Percentiles rank a stretch among this genome's conserved stretches.
phyloP scores from a whole-genome alignment of 2,113 vertebrate species.

The Pterocles orientalis region DNA sequence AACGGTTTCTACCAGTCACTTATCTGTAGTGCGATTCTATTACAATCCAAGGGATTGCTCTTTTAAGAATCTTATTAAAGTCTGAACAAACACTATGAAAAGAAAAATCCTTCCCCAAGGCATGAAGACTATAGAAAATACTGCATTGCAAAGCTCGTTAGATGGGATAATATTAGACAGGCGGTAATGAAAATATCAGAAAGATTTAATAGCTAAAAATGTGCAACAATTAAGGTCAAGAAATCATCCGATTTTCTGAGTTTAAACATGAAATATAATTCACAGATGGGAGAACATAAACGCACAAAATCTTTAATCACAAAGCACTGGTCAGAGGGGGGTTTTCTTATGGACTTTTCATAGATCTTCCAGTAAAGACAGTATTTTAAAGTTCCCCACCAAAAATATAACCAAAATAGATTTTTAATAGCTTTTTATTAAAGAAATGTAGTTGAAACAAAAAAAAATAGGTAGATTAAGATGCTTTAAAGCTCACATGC shows the following conservation, averaged over 20 bases:
- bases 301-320: neutral
- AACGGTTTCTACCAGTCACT: neutral
- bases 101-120: slow-evolving; percentile 48
- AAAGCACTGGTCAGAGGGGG: neutral
- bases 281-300: neutral
- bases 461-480: neutral
- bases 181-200: neutral
- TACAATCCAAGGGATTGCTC: slow-evolving; percentile 30
- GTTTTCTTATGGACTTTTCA: neutral
- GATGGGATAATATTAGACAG: neutral
- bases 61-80: slow-evolving; percentile 62
- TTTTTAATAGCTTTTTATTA: neutral
- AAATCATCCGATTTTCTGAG: neutral
- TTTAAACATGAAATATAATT: neutral
- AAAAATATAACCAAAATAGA: neutral
- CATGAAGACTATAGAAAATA: neutral
- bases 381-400: neutral
- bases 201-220: slow-evolving; percentile 4
- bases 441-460: neutral
- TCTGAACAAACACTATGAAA: slow-evolving; percentile 50
- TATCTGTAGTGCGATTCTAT: neutral
- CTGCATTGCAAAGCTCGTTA: neutral
- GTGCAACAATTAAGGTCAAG: slow-evolving; percentile 12
- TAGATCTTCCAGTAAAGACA: neutral
- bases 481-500: neutral